phyloP scores from a whole-genome alignment of 1,140 invertebrate species.

The Polypedilum vanderplanki region DNA sequence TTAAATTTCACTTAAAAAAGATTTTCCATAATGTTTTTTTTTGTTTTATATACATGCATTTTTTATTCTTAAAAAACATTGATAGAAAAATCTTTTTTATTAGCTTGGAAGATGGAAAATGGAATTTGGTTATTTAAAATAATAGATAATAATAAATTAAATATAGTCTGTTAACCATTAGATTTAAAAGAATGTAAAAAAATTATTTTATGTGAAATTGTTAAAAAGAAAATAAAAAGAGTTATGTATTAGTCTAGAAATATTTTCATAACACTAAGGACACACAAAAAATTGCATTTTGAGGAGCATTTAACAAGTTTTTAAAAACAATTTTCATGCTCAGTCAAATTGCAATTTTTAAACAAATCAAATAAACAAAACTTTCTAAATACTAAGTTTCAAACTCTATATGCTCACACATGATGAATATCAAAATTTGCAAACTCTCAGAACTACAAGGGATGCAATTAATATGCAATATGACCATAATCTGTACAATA shows the following conservation, averaged over 20 bases:
- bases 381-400: too few relatives aligned
- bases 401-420: constrained; percentile 17
- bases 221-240: too few relatives aligned
- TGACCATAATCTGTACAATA: background rate
- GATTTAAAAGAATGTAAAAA: background rate
- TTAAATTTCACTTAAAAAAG: background rate
- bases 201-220: background rate
- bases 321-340: too few relatives aligned
- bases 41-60: background rate
- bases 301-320: too few relatives aligned
- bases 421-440: constrained; percentile 19
- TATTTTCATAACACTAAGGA: too few relatives aligned
- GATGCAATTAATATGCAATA: background rate
- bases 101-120: background rate
- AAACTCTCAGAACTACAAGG: background rate
- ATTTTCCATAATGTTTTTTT: too few relatives aligned
- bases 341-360: too few relatives aligned
- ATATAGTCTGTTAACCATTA: constrained; percentile 26
- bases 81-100: constrained; percentile 6
- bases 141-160: constrained; percentile 1
- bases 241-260: too few relatives aligned
- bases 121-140: background rate
- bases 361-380: too few relatives aligned
- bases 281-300: too few relatives aligned
- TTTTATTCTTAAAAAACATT: background rate